Conservation (phyloP, 2,113 vertebrate species). For the Menidia beryllina region DNA sequence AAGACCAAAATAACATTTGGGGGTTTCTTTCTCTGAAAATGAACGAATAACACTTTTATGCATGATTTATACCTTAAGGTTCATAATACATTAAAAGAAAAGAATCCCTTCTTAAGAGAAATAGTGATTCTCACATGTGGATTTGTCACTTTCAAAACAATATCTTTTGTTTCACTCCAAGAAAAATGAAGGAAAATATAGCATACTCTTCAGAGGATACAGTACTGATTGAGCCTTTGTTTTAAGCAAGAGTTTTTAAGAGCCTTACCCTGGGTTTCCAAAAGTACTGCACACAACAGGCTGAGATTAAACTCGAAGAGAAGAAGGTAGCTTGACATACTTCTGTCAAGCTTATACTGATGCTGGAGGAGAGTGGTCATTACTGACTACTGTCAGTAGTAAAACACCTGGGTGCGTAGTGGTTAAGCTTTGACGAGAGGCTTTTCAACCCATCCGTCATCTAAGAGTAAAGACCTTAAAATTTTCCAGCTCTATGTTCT, state of each 20-base stretch:
- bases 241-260: slow-evolving; percentile 30
- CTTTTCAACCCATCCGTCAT: slow-evolving; percentile 25
- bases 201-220: slow-evolving; percentile 38
- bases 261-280: slow-evolving; percentile 38
- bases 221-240: slow-evolving; percentile 34
- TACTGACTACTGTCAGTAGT: slow-evolving; percentile 2
- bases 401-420: slow-evolving; percentile 5
- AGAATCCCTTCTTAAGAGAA: slow-evolving; percentile 42
- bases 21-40: slow-evolving; percentile 16
- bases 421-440: slow-evolving; percentile 14
- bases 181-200: slow-evolving; percentile 5
- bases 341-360: slow-evolving; percentile 29
- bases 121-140: background rate
- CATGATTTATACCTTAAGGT: slow-evolving; percentile 22
- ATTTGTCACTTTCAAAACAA: slow-evolving; percentile 21
- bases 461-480: slow-evolving; percentile 6
- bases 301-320: slow-evolving; percentile 3
- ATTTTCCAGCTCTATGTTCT: slow-evolving; percentile 31
- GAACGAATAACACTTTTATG: slow-evolving; percentile 50
- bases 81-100: slow-evolving; percentile 57
- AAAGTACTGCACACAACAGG: slow-evolving; percentile 42
- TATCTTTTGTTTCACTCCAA: background rate
- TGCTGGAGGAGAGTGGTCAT: slow-evolving; percentile 14
- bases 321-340: slow-evolving; percentile 15
- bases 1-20: slow-evolving; percentile 1